Conservation (phyloP, 2,888 invertebrate genomes). For the Strigamia crassipes region DNA sequence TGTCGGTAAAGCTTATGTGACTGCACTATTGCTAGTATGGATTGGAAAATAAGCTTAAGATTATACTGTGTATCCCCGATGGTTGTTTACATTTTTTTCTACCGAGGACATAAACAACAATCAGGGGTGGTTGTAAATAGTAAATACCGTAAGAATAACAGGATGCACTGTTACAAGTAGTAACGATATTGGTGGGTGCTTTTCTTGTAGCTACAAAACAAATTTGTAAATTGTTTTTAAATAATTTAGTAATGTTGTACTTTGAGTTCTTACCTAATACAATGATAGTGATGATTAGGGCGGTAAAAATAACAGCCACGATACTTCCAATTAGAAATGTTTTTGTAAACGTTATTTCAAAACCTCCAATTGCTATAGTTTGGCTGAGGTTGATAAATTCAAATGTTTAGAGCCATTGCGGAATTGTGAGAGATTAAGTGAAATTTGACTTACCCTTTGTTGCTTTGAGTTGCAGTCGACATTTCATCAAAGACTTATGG, state of each 20-base stretch:
- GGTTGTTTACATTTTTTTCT: too few relatives aligned
- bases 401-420: background rate
- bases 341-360: background rate
- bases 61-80: too few relatives aligned
- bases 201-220: background rate
- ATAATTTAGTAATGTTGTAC: background rate
- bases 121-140: background rate
- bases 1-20: too few relatives aligned
- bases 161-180: background rate
- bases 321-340: background rate
- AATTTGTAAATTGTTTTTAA: background rate
- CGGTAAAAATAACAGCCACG: background rate
- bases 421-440: background rate
- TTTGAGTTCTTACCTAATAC: background rate
- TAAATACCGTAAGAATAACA: background rate
- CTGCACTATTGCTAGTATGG: too few relatives aligned
- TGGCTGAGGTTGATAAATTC: background rate
- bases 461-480: too few relatives aligned
- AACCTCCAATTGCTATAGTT: background rate
- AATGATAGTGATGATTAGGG: background rate
- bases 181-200: background rate
- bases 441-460: background rate
- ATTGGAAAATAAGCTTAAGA: too few relatives aligned
- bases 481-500: too few relatives aligned
- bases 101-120: too few relatives aligned